Conservation (phyloP, 92 coral and sea anemone genomes). For the Palythoa caribaeorum region DNA sequence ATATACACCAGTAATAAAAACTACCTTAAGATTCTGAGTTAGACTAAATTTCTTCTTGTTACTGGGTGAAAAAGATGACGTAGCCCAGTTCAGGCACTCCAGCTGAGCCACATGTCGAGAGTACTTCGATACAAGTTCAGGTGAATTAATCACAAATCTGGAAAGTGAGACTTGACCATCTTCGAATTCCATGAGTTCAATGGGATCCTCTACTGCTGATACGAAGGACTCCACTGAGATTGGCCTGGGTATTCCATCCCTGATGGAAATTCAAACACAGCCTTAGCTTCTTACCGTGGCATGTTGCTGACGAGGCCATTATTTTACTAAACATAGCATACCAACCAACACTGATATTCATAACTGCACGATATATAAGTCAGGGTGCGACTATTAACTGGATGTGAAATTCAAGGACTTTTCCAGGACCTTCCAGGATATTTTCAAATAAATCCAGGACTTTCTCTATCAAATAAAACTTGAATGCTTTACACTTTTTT, state of each 20-base stretch:
- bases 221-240: constrained; percentile 83
- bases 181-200: constrained; percentile 82
- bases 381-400: too few relatives aligned
- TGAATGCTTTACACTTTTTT: too few relatives aligned
- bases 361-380: neutral
- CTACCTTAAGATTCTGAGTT: constrained; percentile 90
- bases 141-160: constrained; percentile 86
- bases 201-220: constrained; percentile 87
- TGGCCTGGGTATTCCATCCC: constrained; percentile 52
- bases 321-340: neutral
- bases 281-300: neutral
- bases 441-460: too few relatives aligned
- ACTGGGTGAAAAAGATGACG: constrained; percentile 71
- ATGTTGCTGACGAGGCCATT: neutral
- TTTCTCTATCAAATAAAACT: too few relatives aligned
- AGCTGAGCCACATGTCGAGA: constrained; percentile 88
- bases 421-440: too few relatives aligned
- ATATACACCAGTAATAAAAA: neutral
- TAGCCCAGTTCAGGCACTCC: constrained; percentile 91
- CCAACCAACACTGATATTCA: neutral
- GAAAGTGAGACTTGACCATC: constrained; percentile 69
- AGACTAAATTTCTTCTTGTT: constrained; percentile 81
- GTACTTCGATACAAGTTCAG: constrained; percentile 84
- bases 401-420: too few relatives aligned
- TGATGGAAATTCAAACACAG: constrained; percentile 3